These are phyloP conservation scores for Ferrisia virgata DNA, from an alignment of 2,888 invertebrate genomes.

Conservation along the genomic window DNA sequence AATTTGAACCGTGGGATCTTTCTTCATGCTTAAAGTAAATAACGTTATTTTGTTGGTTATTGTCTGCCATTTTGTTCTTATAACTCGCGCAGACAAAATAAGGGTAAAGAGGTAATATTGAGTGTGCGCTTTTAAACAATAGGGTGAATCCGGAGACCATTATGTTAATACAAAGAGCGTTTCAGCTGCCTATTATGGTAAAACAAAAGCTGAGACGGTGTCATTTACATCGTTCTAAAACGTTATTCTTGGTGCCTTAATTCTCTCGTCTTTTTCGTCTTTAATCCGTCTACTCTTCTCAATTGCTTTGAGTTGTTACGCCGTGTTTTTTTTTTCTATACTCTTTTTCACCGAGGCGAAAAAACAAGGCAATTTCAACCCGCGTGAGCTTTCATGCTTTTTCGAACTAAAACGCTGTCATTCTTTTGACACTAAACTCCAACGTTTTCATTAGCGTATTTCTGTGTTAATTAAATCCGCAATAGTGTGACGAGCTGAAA, in stretches of 20 bases:
- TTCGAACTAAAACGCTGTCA: neutral
- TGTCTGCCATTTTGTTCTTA: slow-evolving; percentile 34
- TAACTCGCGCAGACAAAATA: neutral
- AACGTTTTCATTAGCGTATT: slow-evolving; percentile 5
- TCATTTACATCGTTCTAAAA: slow-evolving; percentile 38
- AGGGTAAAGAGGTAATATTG: slow-evolving; percentile 30
- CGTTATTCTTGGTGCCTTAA: slow-evolving; percentile 36
- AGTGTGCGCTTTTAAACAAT: slow-evolving; percentile 41
- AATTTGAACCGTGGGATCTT: neutral
- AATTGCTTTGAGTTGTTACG: neutral
- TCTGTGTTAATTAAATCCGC: neutral
- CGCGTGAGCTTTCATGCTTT: neutral
- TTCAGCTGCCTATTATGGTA: slow-evolving; percentile 41
- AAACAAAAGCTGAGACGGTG: slow-evolving; percentile 37
- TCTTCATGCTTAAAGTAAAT: neutral
- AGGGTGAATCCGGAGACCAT: slow-evolving; percentile 42
- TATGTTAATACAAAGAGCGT: slow-evolving; percentile 35
- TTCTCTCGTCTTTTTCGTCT: slow-evolving; percentile 1
- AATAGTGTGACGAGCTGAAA: neutral
- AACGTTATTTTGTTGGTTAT: slow-evolving; percentile 12
- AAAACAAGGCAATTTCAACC: neutral
- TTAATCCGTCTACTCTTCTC: slow-evolving; percentile 17
- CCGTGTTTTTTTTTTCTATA: neutral
- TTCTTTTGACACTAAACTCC: slow-evolving; percentile 9
- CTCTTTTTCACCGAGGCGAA: neutral